These are phyloP conservation scores for Drosophila pseudoobscura DNA, from an alignment of 1,140 invertebrate species.

Conservation along the genomic window DNA sequence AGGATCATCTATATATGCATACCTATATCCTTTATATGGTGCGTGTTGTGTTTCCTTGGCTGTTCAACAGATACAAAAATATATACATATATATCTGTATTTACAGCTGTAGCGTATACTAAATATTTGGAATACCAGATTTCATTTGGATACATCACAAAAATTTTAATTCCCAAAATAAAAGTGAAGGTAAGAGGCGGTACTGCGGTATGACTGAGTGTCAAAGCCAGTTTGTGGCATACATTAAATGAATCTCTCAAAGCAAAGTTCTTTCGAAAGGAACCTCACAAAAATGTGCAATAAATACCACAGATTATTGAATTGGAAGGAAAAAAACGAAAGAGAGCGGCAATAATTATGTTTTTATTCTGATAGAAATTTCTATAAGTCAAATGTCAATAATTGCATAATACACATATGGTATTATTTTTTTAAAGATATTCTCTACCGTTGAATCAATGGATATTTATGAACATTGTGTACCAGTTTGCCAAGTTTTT, in stretches of 20 bases:
- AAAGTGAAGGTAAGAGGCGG: constrained; percentile 43
- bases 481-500: constrained; percentile 41
- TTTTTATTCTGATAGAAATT: neutral
- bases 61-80: neutral
- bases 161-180: constrained; percentile 20
- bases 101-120: constrained; percentile 13
- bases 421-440: constrained; percentile 3
- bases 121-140: constrained; percentile 22
- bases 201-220: neutral
- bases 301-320: constrained; percentile 22
- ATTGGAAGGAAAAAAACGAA: no score
- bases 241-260: constrained; percentile 18
- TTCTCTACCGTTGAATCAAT: neutral
- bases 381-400: constrained; percentile 32
- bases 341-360: no score
- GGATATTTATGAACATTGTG: constrained; percentile 27
- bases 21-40: constrained; percentile 22
- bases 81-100: neutral
- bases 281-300: constrained; percentile 3
- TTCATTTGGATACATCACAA: constrained; percentile 26
- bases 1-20: neutral
- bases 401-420: constrained; percentile 27
- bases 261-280: constrained; percentile 15
- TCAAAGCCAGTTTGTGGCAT: constrained; percentile 23
- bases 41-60: constrained; percentile 3